These are phyloP conservation scores for Cercopithecus petaurista DNA, from an alignment of 2,797 vertebrate genomes.

Conservation along the genomic window DNA sequence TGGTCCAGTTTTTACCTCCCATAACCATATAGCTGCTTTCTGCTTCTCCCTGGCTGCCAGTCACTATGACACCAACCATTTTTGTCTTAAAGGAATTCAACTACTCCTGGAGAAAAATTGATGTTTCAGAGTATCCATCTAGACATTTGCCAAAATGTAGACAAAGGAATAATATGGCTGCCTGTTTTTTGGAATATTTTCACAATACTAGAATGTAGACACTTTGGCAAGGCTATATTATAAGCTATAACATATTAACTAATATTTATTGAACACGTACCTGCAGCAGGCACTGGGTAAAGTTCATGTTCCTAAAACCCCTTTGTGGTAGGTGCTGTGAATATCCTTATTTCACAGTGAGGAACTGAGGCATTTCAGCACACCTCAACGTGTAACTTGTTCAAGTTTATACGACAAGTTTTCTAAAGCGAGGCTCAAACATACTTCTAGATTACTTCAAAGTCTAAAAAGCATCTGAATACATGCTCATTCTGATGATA, in stretches of 20 bases:
- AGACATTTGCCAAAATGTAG: background rate
- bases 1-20: background rate
- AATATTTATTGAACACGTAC: background rate
- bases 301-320: background rate
- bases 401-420: background rate
- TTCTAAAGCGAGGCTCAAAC: background rate
- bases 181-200: background rate
- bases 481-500: background rate
- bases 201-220: background rate
- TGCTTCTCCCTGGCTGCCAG: background rate
- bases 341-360: background rate
- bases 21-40: background rate
- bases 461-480: background rate
- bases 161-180: background rate
- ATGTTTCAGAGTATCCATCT: background rate
- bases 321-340: background rate
- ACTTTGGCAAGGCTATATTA: background rate
- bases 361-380: background rate
- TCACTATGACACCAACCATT: background rate
- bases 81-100: background rate
- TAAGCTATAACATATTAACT: background rate
- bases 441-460: background rate
- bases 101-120: background rate
- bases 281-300: background rate
- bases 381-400: background rate